phyloP scores from a whole-genome alignment of 2,888 invertebrate genomes.

The Lycocerus yunnanus region DNA sequence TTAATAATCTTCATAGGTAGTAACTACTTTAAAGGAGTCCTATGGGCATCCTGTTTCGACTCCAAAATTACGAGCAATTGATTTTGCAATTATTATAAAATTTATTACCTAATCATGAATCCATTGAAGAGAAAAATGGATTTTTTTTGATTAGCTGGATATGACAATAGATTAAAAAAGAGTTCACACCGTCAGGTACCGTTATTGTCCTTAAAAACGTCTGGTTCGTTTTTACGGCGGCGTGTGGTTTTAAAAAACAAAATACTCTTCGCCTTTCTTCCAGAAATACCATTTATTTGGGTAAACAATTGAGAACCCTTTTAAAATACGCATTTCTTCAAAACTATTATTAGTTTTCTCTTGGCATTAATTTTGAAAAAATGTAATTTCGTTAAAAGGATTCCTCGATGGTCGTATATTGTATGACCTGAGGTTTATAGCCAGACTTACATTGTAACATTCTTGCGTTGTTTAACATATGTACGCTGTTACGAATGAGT shows the following conservation, averaged over 20 bases:
- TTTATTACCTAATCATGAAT: background rate
- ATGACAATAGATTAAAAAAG: background rate
- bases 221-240: background rate
- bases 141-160: background rate
- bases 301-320: conserved; percentile 1
- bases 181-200: background rate
- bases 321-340: background rate
- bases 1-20: too few species aligned
- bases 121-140: background rate
- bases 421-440: conserved; percentile 22
- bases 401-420: conserved; percentile 4
- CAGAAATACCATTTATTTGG: background rate
- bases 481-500: conserved; percentile 56
- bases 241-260: background rate
- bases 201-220: background rate
- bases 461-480: conserved; percentile 57
- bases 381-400: background rate
- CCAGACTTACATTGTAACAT: conserved; percentile 53
- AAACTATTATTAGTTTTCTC: background rate
- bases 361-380: background rate
- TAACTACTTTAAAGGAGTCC: background rate
- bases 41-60: background rate
- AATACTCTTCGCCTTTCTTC: background rate
- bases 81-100: background rate
- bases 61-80: background rate